These are phyloP conservation scores for Pantala flavescens DNA, from an alignment of 1,140 invertebrate species.

Conservation along the genomic window DNA sequence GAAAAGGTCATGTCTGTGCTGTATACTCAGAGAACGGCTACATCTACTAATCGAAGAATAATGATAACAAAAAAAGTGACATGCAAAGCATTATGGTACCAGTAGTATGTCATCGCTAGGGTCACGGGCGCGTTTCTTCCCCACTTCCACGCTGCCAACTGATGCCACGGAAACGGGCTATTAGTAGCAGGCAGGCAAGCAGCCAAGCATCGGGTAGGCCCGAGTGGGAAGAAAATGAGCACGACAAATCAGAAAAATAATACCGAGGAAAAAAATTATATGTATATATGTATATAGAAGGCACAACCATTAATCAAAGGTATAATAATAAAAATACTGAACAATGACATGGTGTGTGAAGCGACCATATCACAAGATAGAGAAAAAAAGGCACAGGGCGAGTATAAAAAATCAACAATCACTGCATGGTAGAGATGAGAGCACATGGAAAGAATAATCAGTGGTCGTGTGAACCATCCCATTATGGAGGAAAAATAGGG, in stretches of 20 bases:
- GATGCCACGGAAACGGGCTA: constrained; percentile 41
- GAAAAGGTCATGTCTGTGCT: constrained; percentile 2
- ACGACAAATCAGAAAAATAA: constrained; percentile 32
- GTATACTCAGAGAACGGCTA: constrained; percentile 18
- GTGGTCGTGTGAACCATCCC: constrained; percentile 19
- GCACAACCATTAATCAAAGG: constrained; percentile 9
- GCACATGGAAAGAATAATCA: constrained; percentile 17
- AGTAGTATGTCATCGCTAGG: constrained; percentile 78
- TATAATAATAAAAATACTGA: constrained; percentile 26
- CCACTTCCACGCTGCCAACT: constrained; percentile 53
- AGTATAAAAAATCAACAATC: constrained; percentile 18
- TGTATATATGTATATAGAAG: constrained; percentile 6
- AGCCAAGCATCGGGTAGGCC: constrained; percentile 33
- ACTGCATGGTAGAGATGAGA: constrained; percentile 19
- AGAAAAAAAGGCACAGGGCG: constrained; percentile 18
- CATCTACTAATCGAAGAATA: constrained; percentile 21
- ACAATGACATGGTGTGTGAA: constrained; percentile 22
- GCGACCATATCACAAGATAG: constrained; percentile 22
- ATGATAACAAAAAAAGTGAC: constrained; percentile 21
- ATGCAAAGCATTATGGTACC: constrained; percentile 61
- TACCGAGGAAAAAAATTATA: constrained; percentile 10
- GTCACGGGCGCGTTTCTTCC: constrained; percentile 78
- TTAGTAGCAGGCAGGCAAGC: constrained; percentile 38
- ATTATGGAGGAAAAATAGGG: constrained; percentile 20
- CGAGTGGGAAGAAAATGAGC: constrained; percentile 31